Evolutionary conservation across 2,797 vertebrate genomes (phyloP).

Genomic region (Chanos chanos): DNA sequence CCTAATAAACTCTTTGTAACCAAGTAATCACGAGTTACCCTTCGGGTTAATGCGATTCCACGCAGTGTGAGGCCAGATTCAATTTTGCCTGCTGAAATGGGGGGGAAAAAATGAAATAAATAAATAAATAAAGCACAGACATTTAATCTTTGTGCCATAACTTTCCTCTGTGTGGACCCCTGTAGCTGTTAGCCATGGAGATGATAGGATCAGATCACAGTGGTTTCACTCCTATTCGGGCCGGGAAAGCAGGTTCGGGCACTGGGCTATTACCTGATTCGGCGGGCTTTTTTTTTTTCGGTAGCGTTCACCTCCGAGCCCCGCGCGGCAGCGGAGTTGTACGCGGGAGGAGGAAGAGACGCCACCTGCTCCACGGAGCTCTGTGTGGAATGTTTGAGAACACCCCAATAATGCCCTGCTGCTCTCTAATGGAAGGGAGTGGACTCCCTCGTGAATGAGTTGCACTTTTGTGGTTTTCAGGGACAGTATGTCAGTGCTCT

Average conservation of each 20-base stretch:
- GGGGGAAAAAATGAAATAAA: background rate
- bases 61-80: conserved; percentile 57
- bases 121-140: conserved; percentile 30
- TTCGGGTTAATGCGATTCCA: conserved; percentile 51
- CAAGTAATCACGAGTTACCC: conserved; percentile 55
- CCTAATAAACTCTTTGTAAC: conserved; percentile 58
- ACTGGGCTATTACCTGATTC: background rate
- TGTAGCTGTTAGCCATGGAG: conserved; percentile 32
- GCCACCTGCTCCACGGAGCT: no score
- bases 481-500: no score
- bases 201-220: conserved; percentile 29
- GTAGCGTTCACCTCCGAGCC: no score
- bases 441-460: no score
- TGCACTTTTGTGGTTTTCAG: no score
- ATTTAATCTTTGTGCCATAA: conserved; percentile 41
- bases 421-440: no score
- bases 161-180: conserved; percentile 38
- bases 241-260: conserved; percentile 22
- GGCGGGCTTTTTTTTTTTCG: no score
- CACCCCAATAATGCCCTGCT: no score
- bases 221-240: conserved; percentile 25
- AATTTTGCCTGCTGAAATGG: conserved; percentile 52
- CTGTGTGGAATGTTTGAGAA: no score
- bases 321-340: no score
- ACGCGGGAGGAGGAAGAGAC: no score